phyloP scores from a whole-genome alignment of 2,888 invertebrate species.

The Pandemis cinnamomeana region DNA sequence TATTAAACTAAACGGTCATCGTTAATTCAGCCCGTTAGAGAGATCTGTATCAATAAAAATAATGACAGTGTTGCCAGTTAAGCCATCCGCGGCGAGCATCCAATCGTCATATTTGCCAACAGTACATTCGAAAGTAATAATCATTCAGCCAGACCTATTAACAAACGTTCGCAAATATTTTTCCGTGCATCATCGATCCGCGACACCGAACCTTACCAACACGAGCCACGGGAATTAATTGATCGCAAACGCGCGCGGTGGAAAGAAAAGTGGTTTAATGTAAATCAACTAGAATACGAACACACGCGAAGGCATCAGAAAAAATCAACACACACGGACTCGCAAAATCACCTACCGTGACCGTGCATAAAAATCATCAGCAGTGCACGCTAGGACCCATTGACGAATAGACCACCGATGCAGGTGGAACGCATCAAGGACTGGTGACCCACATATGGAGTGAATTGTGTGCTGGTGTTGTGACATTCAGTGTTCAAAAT shows the following conservation, averaged over 20 bases:
- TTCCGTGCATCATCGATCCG: constrained; percentile 47
- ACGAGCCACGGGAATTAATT: constrained; percentile 62
- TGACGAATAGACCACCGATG: constrained; percentile 74
- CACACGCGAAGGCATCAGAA: constrained; percentile 56
- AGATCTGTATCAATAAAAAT: not conserved
- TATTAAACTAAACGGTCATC: not conserved
- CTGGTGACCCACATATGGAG: constrained; percentile 81
- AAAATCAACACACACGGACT: constrained; percentile 68
- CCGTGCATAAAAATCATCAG: constrained; percentile 80
- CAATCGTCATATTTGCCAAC: constrained; percentile 47
- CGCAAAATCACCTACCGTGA: constrained; percentile 73
- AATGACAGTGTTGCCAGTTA: not conserved
- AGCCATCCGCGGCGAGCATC: not conserved
- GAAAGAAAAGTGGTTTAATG: constrained; percentile 73
- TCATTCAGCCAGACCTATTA: constrained; percentile 68
- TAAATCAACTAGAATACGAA: constrained; percentile 58
- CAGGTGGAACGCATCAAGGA: constrained; percentile 64
- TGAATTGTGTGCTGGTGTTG: constrained; percentile 65
- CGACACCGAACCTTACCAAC: constrained; percentile 66
- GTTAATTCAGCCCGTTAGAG: not conserved
- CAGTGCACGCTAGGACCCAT: constrained; percentile 70
- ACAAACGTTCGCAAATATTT: constrained; percentile 58
- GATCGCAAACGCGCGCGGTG: constrained; percentile 51
- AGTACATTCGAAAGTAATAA: constrained; percentile 75
- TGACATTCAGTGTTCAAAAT: constrained; percentile 68